Evolutionary conservation across 2,113 vertebrate species (phyloP).

Genomic region (Nesoenas mayeri): DNA sequence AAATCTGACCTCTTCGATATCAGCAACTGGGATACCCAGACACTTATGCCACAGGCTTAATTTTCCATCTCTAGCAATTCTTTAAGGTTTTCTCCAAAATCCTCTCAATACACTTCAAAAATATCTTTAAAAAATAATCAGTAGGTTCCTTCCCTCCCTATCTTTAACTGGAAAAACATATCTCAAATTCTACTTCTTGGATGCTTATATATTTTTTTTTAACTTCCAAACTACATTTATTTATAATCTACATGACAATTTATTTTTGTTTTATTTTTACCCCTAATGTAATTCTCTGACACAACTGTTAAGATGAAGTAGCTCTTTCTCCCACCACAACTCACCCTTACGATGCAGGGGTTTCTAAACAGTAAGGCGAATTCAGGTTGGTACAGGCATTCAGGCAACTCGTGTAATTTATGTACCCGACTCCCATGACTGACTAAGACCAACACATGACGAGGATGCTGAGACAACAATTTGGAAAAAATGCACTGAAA

Average conservation of each 20-base stretch:
- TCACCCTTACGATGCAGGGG: not conserved
- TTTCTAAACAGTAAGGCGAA: not conserved
- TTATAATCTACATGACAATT: not conserved
- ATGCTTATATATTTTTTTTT: not conserved
- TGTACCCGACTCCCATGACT: not conserved
- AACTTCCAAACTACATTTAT: not conserved
- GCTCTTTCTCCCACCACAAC: not conserved
- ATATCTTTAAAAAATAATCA: not conserved
- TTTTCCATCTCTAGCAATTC: not conserved
- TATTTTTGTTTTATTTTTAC: not conserved
- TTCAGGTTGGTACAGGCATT: not conserved
- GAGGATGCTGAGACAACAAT: not conserved
- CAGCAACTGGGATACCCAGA: not conserved
- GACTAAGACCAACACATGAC: not conserved
- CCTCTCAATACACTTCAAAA: not conserved
- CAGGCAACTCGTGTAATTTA: not conserved
- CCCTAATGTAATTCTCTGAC: not conserved
- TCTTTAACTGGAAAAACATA: not conserved
- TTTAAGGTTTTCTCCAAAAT: not conserved
- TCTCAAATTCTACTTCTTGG: not conserved
- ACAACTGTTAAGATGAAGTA: not conserved
- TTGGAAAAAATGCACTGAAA: not conserved
- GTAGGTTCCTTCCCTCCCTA: not conserved
- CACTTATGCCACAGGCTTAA: not conserved
- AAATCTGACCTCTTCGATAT: accelerated